Evolutionary conservation across 2,797 vertebrate genomes (phyloP), one percentile per base, ranked within the genome.

Genomic region (Acridotheres tristis): DNA sequence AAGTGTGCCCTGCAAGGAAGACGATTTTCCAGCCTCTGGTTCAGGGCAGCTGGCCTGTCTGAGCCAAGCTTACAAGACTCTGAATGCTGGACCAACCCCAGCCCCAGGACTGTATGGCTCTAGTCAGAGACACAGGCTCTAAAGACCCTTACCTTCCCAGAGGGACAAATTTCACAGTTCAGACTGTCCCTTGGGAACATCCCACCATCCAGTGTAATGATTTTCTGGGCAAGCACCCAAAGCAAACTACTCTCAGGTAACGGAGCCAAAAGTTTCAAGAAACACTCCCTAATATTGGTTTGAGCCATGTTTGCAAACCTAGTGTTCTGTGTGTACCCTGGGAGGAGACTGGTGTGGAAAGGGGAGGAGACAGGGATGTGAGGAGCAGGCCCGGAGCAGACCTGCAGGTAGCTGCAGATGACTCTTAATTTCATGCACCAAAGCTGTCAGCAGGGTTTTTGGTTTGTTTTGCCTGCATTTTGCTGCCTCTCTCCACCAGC

Each of bases 91-190:
- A 67, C 26, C 32, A 66, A 26, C 12, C n/a, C 22, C 45, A 79
- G 53, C 17, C 48, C 19, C n/a, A 40, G 63, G 32, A 55, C 55
- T 42, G 26, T n/a, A 27, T 0, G 7, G 21, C 23, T 66, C 32
- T 51, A 74, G 30, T 21, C 6, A 1, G n/a, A 92, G 34, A 73
- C 16, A 38, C 45, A 50, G 77, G 26, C 22, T 78, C 8, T n/a
- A 42, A 68, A 81, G 29, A 69, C 55, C 14, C 8, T 79, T 63
- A 57, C 54, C 51, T 65, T 67, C 76, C 54, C 68, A 78, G 38
- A 69, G 63, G 66, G 43, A 84, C 62, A 75, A 73, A 77, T 86
- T 88, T 90, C 79, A 90, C 36, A 30, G 66, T 72, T 72, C 67
- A 78, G 29, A 57, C 22, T 34, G 13, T 72, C 78, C 75, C 51